phyloP scores from a whole-genome alignment of 2,797 vertebrate species.

The Chromis chromis region DNA sequence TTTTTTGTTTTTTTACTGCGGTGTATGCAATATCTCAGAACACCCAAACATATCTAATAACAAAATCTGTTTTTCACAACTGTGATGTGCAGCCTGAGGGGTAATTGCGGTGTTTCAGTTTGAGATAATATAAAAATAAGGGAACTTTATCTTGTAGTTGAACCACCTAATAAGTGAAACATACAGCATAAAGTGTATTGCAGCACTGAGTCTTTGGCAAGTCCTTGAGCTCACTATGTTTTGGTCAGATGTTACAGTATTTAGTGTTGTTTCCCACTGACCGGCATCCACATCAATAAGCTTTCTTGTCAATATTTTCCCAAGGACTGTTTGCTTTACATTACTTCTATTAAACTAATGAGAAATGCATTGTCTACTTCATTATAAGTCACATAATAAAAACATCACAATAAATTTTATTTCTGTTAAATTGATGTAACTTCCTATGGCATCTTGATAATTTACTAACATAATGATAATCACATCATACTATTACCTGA shows the following conservation, averaged over 20 bases:
- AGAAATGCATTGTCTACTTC: background rate
- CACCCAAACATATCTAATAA: slow-evolving; percentile 58
- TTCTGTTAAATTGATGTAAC: background rate
- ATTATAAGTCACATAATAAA: slow-evolving; percentile 6
- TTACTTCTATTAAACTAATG: slow-evolving; percentile 8
- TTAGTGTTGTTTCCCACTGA: slow-evolving; percentile 32
- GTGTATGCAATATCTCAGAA: slow-evolving; percentile 33
- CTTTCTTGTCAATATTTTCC: slow-evolving; percentile 29
- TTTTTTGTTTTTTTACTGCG: slow-evolving; percentile 7
- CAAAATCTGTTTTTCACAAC: slow-evolving; percentile 56
- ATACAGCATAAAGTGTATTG: slow-evolving; percentile 3
- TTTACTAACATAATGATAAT: slow-evolving; percentile 31
- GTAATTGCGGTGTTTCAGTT: slow-evolving; percentile 56
- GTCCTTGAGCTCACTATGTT: slow-evolving; percentile 31
- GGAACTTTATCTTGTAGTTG: slow-evolving; percentile 49
- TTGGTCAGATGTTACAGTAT: slow-evolving; percentile 33
- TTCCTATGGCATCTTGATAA: background rate
- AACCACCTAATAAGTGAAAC: slow-evolving; percentile 40
- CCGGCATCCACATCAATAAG: slow-evolving; percentile 17
- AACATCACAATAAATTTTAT: background rate
- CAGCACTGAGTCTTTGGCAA: slow-evolving; percentile 24
- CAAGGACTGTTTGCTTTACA: slow-evolving; percentile 19
- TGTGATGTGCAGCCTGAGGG: slow-evolving; percentile 44
- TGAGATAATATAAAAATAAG: slow-evolving; percentile 45
- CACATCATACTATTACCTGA: slow-evolving; percentile 29